These are phyloP conservation scores for Saccostrea cuccullata DNA, from an alignment of 1,140 invertebrate species.

Conservation along the genomic window DNA sequence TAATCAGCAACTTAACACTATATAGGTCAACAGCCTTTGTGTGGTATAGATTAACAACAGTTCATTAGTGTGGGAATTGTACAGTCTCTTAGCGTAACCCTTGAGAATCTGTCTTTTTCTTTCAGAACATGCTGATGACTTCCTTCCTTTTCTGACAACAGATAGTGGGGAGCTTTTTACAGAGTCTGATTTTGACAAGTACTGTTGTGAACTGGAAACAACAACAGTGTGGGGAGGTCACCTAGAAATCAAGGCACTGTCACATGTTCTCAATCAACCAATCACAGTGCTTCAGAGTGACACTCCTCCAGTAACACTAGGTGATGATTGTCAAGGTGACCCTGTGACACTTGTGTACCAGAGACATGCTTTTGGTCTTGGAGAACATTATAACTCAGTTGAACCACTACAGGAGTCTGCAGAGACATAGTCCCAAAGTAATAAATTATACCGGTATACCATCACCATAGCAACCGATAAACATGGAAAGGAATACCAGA, in stretches of 20 bases:
- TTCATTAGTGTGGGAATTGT: too few species aligned
- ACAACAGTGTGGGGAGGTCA: constrained; percentile 96
- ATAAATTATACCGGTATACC: background rate
- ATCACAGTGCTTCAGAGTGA: constrained; percentile 94
- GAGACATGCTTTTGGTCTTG: constrained; percentile 92
- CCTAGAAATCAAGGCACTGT: constrained; percentile 92
- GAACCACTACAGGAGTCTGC: constrained; percentile 31
- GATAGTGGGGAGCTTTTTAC: constrained; percentile 87
- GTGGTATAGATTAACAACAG: too few species aligned
- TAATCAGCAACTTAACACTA: too few species aligned
- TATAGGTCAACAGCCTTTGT: too few species aligned
- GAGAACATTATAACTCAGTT: constrained; percentile 96
- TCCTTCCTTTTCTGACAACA: constrained; percentile 91
- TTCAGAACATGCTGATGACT: constrained; percentile 86
- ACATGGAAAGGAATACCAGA: background rate
- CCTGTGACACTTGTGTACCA: constrained; percentile 84
- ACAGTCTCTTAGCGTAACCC: too few species aligned
- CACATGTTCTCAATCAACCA: constrained; percentile 86
- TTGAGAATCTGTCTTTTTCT: background rate
- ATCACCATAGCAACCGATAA: background rate
- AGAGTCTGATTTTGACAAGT: constrained; percentile 87
- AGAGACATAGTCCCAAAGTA: background rate
- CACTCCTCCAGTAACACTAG: constrained; percentile 87
- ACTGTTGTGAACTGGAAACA: constrained; percentile 88
- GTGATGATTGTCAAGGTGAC: constrained; percentile 79